Percentiles rank a stretch among this genome's conserved stretches.
Evolutionary conservation across 2,888 invertebrate genomes (phyloP).

Genomic region (Catocala nupta): DNA sequence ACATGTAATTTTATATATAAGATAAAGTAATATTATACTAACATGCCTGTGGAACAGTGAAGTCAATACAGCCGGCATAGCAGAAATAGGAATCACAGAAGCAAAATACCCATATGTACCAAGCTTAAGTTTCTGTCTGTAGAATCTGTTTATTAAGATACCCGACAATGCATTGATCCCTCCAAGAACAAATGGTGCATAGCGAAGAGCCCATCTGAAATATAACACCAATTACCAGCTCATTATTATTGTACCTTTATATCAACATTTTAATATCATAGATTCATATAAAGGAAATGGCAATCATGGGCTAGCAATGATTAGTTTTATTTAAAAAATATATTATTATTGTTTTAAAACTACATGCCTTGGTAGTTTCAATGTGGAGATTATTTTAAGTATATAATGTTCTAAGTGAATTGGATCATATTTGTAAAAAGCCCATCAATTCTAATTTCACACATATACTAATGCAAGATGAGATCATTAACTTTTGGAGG

Average conservation of each 20-base stretch:
- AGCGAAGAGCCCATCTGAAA: conserved; percentile 81
- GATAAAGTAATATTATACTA: conserved; percentile 51
- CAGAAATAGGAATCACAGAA: conserved; percentile 88
- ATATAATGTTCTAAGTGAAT: too few relatives aligned
- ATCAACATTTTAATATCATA: neutral
- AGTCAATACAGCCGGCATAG: conserved; percentile 87
- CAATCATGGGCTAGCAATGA: neutral
- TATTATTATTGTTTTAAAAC: too few relatives aligned
- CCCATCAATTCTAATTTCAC: too few relatives aligned
- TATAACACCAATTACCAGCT: neutral
- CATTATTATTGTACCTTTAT: neutral
- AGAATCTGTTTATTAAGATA: conserved; percentile 88
- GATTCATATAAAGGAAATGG: neutral
- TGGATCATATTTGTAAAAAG: too few relatives aligned
- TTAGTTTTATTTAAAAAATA: too few relatives aligned
- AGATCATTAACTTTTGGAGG: conserved; percentile 4
- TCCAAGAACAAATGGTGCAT: conserved; percentile 84
- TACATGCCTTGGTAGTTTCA: too few relatives aligned
- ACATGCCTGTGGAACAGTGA: conserved; percentile 87
- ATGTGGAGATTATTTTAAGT: too few relatives aligned
- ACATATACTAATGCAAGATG: too few relatives aligned
- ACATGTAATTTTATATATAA: too few relatives aligned
- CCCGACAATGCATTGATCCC: conserved; percentile 84
- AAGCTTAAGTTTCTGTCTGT: conserved; percentile 88
- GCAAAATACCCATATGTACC: conserved; percentile 86